A percentile compares a stretch with the other conserved stretches of the same genome.
Conservation (phyloP, 2,888 invertebrate species). For the Chorisops tibialis region DNA sequence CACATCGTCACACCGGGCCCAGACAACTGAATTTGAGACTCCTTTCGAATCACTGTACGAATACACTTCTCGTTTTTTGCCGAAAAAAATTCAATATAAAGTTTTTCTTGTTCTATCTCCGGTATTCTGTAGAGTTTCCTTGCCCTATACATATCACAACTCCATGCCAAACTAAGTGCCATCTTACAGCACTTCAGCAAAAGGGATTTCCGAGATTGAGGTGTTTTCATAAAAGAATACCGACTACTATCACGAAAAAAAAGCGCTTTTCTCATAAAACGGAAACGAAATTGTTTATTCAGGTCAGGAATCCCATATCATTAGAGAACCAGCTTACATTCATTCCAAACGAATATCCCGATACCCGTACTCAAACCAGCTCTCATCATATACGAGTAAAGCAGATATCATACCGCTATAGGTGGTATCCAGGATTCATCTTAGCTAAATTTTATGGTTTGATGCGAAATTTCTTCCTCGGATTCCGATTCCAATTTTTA, state of each 20-base stretch:
- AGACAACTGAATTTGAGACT: too few species aligned
- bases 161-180: background rate
- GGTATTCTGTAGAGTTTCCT: too few species aligned
- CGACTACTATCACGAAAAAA: background rate
- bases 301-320: conserved; percentile 32
- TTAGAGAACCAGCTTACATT: conserved; percentile 29
- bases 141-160: too few species aligned
- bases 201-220: conserved; percentile 11
- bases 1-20: background rate
- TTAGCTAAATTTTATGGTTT: conserved; percentile 13
- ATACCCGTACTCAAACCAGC: background rate
- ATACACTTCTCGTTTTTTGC: too few species aligned
- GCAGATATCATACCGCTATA: background rate
- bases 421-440: background rate
- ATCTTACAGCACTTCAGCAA: conserved; percentile 16
- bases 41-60: too few species aligned
- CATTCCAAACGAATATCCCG: background rate
- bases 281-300: conserved; percentile 29
- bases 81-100: background rate
- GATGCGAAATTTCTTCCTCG: conserved; percentile 6
- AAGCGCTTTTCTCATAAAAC: conserved; percentile 18
- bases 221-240: conserved; percentile 9
- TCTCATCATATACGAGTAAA: background rate
- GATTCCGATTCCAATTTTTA: conserved; percentile 7
- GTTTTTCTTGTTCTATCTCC: background rate